Base-by-base conservation (phyloP, 1,140 invertebrate genomes). In the Drosophila azteca region DNA sequence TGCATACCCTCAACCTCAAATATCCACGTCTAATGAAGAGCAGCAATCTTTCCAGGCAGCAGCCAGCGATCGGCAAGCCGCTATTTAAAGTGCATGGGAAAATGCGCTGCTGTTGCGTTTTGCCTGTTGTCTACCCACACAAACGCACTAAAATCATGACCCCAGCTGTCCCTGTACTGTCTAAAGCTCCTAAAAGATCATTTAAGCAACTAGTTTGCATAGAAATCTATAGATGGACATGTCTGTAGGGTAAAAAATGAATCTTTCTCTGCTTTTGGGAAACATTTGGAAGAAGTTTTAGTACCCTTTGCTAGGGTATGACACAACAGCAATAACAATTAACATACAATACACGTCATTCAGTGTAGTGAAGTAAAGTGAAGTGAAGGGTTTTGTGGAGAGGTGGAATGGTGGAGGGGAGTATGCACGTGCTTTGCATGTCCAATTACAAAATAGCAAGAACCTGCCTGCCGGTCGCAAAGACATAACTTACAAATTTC, bases 341-440 rank as follows among this genome's bases (percentile, higher is more conserved):
- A 6, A 49, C 6, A 11, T 22, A 22, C 17, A 49, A 24, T 9
- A 52, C 66, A 53, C 68, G 68, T 71, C 68, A 71, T 71, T 67
- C 41, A 24, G 26, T 43, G 46, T 39, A 9, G 35, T 39, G 35
- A 39, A 31, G 11, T 20, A 20, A 20, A 20, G 17, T 20, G 17
- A 46, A 13, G 31, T 35, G 31, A 43, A 39, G 11, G 13, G 53
- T 3, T 35, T 35, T 35, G 17, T 5, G 35, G 24, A 48, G 39
- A 2, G 9, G 20, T 3, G 8, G 1, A 2, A 31, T 9, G 43
- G 41, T 9, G 43, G 8, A 20, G 17, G 6, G 3, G 49, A 22
- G 24, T 69, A 68, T 84, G 81, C 53, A 61, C 73, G 77, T 84
- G 81, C 73, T 66, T 48, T 87, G 81, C 82, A 84, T 84, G 57